Evolutionary conservation across 2,113 vertebrate genomes (phyloP).

Genomic region (Vimba vimba): DNA sequence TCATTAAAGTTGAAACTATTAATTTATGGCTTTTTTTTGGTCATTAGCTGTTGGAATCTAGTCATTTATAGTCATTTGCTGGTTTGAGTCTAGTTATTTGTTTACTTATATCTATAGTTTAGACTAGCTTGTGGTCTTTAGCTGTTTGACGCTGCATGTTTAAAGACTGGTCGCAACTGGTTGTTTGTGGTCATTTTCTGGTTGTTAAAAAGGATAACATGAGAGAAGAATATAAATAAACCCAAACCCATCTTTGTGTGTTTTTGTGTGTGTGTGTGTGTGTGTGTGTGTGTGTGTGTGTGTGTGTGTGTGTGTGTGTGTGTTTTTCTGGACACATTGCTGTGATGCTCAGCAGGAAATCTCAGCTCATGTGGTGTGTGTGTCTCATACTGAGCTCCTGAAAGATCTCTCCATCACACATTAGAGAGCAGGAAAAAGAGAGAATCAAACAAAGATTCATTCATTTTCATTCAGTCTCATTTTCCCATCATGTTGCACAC

Average conservation of each 20-base stretch:
- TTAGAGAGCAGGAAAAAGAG: slow-evolving; percentile 2
- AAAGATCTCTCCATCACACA: slow-evolving; percentile 30
- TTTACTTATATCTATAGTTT: not conserved
- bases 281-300: slow-evolving; percentile 1
- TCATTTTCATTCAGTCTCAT: slow-evolving; percentile 15
- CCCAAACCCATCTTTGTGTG: not conserved
- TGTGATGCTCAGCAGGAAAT: slow-evolving; percentile 14
- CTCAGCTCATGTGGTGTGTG: slow-evolving; percentile 20
- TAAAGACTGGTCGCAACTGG: not conserved
- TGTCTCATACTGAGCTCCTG: slow-evolving; percentile 12
- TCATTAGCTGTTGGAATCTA: not conserved
- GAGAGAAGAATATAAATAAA: not conserved
- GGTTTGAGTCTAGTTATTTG: not conserved
- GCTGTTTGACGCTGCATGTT: not conserved
- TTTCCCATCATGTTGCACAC: slow-evolving; percentile 1
- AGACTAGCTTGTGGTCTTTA: too few relatives aligned
- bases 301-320: slow-evolving; percentile 20
- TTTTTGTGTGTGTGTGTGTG: slow-evolving; percentile 24
- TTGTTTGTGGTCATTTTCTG: not conserved
- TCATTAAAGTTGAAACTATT: not conserved
- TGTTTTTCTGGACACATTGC: not conserved
- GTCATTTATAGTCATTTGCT: not conserved
- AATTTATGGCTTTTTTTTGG: not conserved
- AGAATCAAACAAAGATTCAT: not conserved
- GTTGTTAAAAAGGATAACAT: not conserved